Base-by-base conservation (phyloP, 2,797 vertebrate genomes). In the Crypturellus tataupa region DNA sequence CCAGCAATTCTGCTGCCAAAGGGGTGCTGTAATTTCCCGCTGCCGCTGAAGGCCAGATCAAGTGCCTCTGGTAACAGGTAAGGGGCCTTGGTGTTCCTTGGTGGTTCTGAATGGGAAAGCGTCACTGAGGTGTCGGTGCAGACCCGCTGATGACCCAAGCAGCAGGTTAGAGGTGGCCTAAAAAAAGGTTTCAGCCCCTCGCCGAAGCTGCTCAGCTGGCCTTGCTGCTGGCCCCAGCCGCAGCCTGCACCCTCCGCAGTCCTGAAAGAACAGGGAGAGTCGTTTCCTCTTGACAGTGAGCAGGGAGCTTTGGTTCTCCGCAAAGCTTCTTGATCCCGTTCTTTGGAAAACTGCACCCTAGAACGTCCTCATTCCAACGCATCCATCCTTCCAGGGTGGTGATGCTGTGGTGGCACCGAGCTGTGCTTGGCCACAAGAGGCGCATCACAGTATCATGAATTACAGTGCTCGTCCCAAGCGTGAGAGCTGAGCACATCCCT, bases 401-500 rank as follows among this genome's bases (percentile, higher is more conserved):
- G 80, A 64, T 70, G 69, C 72, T 83, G 80, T 0, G 0, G 69
- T 67, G 73, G 76, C 56, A 31, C 63, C 76, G 80, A 27, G 2
- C 64, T 73, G 73, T 39, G 0, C 67, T 81, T 69, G 51, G 10
- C 75, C 91, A 44, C 84, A 33, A 88, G 65, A 60, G 85, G 73
- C 56, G 31, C 60, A 25, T 86, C 91, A 89, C 96, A 55, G 33
- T 42, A 25, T 12, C 70, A 78, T 94, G 94, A 92, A 83, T 67
- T 6, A 8, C 59, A 19, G 31, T 37, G 31, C 47, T 94, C 86
- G 67, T 92, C 87, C 89, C 55, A 87, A 33, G 63, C 55, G 78
- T 49, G 88, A 59, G 59, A 87, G 35, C 80, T 92, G 60, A 59
- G 84, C 64, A 93, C 84, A 84, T 84, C 85, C 87, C 62, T 86